Evolutionary conservation across 2,797 vertebrate genomes (phyloP), one percentile per base, ranked within the genome.

Genomic region (Sternotherus odoratus): DNA sequence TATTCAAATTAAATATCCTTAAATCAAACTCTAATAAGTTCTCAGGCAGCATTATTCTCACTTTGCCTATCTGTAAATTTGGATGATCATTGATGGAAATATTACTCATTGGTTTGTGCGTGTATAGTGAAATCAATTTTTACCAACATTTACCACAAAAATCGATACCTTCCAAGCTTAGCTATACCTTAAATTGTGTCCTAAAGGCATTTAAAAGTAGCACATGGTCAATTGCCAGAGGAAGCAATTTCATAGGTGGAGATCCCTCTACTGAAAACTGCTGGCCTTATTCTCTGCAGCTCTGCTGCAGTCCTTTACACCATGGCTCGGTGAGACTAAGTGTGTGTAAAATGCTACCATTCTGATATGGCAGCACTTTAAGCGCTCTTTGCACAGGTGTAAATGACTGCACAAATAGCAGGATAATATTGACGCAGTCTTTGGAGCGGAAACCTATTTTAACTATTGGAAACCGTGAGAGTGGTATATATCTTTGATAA

Each of bases 281-380:
- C 75, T 85, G 36, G 9, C 16, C 23, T 74, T 81, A 15, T 33
- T 80, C 84, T 89, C 74, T 94, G 43, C 30, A 1, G 1, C 4
- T 23, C 8, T 75, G 3, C 0, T 91, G 23, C 79, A 88, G 77
- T 24, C 3, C 86, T 84, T 75, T 57, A 1, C 48, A 63, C 2
- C 26, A 43, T 24, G 19, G 3, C 1, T 0, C 36, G 43, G 49
- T 9, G 33, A 13, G 26, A n/a, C 11, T 1, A 0, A 17, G 43
- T 75, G 39, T 0, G 1, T 53, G 16, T 85, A 79, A 77, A 17
- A 75, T 2, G 21, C 6, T n/a, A 81, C 23, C 5, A 50, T 24
- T 9, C 77, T 48, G 43, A 17, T 48, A 28, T 48, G 26, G 43
- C 26, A 48, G 72, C 13, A 30, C 15, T 75, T 48, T 48, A 46